Evolutionary conservation across 2,888 invertebrate species (phyloP), one percentile per base, ranked within the genome.

Genomic region (Ophion ellenae): DNA sequence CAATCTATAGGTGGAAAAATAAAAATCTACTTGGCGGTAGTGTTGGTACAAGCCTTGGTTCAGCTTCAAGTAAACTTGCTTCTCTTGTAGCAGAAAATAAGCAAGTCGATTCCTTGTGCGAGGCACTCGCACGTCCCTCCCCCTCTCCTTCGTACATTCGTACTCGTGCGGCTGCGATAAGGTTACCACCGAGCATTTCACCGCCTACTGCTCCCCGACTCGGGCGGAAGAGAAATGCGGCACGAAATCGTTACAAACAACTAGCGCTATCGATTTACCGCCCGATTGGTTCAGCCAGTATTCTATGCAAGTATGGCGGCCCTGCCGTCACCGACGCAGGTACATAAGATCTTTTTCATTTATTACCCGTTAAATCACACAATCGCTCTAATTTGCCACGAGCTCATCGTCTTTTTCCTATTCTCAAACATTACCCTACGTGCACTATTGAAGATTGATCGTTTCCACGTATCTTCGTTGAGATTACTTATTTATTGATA

Each of bases 281-380:
- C 88, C 91, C 92, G 92, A 93, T 93, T 93, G 93, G 93, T 93
- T 92, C 91, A 91, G 87, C 88, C 89, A 91, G 90, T 92, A 90
- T 92, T 91, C 89, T 89, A 92, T 91, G 92, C 91, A 96, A 97
- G 97, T 95, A 97, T 97, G 97, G 97, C 97, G 96, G 96, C 97
- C 95, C 95, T 97, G 96, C 97, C 97, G 95, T 97, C 97, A 95
- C 97, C 97, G 95, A 97, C 97, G 95, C 97, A 97, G 97, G 97
- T 97, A 96, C 40, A 78, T 61, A 5, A 11, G 76, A 89, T 89
- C 4, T 61, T 92, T 92, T 73, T 86, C 76, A 2, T 76, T 87
- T 90, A 91, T 90, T 87, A 88, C 89, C 83, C 88, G 83, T 90
- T 88, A 89, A 89, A 87, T 28, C 24, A 47, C 63, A 9, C 11